phyloP scores from a whole-genome alignment of 2,797 vertebrate genomes.

The Centroberyx gerrardi region DNA sequence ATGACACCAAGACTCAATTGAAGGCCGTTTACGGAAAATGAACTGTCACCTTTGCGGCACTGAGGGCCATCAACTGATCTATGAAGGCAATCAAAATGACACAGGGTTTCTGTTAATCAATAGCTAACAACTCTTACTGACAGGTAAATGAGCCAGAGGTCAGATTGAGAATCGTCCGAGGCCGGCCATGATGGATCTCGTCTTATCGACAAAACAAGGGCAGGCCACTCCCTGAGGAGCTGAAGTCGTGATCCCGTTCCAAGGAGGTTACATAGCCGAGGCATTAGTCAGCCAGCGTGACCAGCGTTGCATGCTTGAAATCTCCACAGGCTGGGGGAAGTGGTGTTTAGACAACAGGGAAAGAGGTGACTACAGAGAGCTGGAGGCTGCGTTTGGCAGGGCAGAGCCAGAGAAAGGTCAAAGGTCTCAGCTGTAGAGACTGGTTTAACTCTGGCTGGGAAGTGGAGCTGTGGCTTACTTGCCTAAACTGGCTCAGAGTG shows the following conservation, averaged over 20 bases:
- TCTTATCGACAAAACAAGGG: constrained; percentile 6
- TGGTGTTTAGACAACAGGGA: constrained; percentile 43
- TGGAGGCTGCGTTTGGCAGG: neutral
- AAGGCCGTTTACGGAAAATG: constrained; percentile 20
- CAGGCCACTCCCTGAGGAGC: neutral
- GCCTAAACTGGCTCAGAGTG: neutral
- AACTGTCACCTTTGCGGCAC: constrained; percentile 5
- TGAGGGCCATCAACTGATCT: constrained; percentile 33
- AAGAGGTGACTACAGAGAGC: constrained; percentile 35
- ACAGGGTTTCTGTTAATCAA: constrained; percentile 39
- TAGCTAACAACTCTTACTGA: constrained; percentile 22
- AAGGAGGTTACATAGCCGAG: constrained; percentile 43
- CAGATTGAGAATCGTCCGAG: constrained; percentile 47
- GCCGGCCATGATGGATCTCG: constrained; percentile 22
- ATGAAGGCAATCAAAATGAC: constrained; percentile 34
- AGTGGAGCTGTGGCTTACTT: neutral
- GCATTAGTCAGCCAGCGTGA: constrained; percentile 26
- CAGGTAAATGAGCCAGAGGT: constrained; percentile 30
- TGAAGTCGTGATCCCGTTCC: constrained; percentile 25
- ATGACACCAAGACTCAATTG: constrained; percentile 1
- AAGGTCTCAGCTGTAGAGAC: neutral
- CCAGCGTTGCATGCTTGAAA: constrained; percentile 16
- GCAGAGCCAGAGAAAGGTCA: constrained; percentile 17
- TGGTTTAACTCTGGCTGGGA: neutral
- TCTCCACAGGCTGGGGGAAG: constrained; percentile 15